phyloP scores from a whole-genome alignment of 2,113 vertebrate genomes.

The Bombycilla garrulus region DNA sequence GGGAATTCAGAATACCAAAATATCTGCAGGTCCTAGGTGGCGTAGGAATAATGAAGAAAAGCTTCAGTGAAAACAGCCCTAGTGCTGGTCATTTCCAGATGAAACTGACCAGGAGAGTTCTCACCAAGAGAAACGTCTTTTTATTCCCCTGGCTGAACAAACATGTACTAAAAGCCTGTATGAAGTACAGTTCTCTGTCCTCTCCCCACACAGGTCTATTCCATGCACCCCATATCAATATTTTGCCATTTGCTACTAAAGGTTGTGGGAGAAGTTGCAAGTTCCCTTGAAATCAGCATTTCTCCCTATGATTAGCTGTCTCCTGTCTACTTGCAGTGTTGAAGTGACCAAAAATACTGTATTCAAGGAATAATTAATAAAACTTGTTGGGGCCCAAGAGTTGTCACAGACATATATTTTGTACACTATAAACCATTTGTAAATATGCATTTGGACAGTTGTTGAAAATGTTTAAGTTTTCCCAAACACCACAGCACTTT shows the following conservation, averaged over 20 bases:
- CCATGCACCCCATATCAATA: not conserved
- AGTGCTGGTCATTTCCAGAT: not conserved
- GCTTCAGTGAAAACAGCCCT: not conserved
- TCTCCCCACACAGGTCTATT: not conserved
- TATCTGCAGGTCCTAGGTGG: not conserved
- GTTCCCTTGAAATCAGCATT: slow-evolving; percentile 6
- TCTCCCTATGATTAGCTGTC: slow-evolving; percentile 32
- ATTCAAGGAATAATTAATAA: slow-evolving; percentile 63
- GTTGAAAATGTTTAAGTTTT: slow-evolving; percentile 65
- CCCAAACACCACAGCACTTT: slow-evolving; percentile 57
- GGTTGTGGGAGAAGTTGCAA: not conserved
- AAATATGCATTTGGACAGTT: slow-evolving; percentile 70
- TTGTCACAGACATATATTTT: slow-evolving; percentile 58
- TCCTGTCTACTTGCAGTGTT: slow-evolving; percentile 41
- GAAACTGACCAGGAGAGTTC: not conserved
- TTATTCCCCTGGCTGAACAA: not conserved
- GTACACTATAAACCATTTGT: slow-evolving; percentile 61
- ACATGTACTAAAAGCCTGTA: not conserved
- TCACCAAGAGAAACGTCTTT: not conserved
- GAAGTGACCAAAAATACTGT: slow-evolving; percentile 52
- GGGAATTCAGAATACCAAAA: not conserved
- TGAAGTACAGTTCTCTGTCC: not conserved
- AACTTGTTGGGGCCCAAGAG: slow-evolving; percentile 33
- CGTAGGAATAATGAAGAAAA: not conserved
- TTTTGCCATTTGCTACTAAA: not conserved